Evolutionary conservation across 2,888 invertebrate genomes (phyloP).

Genomic region (Melieria picta): DNA sequence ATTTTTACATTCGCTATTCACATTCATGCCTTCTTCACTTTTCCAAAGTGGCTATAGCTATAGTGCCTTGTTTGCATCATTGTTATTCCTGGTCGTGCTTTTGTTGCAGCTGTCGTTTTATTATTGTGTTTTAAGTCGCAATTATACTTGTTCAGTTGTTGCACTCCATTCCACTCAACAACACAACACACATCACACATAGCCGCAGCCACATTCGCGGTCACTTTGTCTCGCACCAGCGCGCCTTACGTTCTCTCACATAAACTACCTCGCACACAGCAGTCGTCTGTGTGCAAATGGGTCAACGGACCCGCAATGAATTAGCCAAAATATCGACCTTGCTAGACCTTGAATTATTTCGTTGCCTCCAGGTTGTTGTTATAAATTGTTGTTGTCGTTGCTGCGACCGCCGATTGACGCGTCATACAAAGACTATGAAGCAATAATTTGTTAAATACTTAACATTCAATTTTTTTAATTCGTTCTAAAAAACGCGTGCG

Average conservation of each 20-base stretch:
- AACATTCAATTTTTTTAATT: background rate
- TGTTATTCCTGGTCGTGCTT: background rate
- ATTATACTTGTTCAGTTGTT: conserved; percentile 19
- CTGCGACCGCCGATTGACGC: background rate
- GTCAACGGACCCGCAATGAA: conserved; percentile 59
- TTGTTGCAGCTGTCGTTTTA: conserved; percentile 5
- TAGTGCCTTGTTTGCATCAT: too few species aligned
- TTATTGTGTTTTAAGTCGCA: conserved; percentile 32
- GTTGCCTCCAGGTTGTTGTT: conserved; percentile 24
- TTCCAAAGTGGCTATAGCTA: too few species aligned
- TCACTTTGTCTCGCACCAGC: background rate
- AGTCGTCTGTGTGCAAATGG: conserved; percentile 45
- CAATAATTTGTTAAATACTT: background rate
- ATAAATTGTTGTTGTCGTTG: background rate
- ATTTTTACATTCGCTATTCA: too few species aligned
- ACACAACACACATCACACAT: too few species aligned
- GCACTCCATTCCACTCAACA: background rate
- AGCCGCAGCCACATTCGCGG: conserved; percentile 6
- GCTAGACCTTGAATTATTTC: conserved; percentile 58
- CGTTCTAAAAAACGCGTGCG: background rate
- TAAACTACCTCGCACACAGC: background rate
- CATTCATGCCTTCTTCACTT: too few species aligned
- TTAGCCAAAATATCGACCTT: conserved; percentile 58
- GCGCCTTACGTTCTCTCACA: background rate
- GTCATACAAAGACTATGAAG: background rate